Conservation (phyloP, 2,888 invertebrate genomes). For the Drosophila mayaguana region DNA sequence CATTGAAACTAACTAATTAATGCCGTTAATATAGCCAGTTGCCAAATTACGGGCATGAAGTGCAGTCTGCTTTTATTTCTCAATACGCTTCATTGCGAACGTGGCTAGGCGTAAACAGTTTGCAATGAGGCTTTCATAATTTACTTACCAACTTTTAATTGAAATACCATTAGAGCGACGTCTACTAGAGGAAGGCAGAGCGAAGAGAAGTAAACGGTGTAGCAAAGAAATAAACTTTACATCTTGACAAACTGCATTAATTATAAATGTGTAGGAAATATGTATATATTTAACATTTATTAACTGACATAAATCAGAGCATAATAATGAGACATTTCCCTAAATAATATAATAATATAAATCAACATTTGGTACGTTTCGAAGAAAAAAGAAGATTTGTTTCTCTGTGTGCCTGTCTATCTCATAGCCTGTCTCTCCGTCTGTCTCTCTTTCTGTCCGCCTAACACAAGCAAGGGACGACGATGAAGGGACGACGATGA, state of each 20-base stretch:
- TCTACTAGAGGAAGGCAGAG: constrained; percentile 2
- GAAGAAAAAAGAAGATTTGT: too few species aligned
- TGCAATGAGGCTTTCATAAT: constrained; percentile 50
- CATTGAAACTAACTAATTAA: constrained; percentile 1
- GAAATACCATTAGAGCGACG: constrained; percentile 47
- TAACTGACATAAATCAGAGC: too few species aligned
- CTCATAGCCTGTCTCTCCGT: too few species aligned
- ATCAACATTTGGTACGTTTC: too few species aligned
- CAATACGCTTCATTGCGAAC: constrained; percentile 28
- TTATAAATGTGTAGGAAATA: background rate
- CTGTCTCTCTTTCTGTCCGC: too few species aligned
- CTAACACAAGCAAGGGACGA: too few species aligned
- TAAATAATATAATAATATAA: too few species aligned
- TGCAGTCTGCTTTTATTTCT: background rate
- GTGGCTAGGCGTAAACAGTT: constrained; percentile 28
- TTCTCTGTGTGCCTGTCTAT: too few species aligned
- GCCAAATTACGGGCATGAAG: constrained; percentile 1
- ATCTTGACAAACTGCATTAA: background rate
- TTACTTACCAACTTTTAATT: constrained; percentile 64
- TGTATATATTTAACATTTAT: too few species aligned
- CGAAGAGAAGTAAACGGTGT: background rate
- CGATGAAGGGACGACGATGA: too few species aligned
- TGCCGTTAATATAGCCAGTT: constrained; percentile 10
- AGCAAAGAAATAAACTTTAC: background rate
- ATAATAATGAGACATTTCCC: too few species aligned